Evolutionary conservation across 2,888 invertebrate species (phyloP), one percentile per base, ranked within the genome.

Genomic region (Chelonus formosanus): DNA sequence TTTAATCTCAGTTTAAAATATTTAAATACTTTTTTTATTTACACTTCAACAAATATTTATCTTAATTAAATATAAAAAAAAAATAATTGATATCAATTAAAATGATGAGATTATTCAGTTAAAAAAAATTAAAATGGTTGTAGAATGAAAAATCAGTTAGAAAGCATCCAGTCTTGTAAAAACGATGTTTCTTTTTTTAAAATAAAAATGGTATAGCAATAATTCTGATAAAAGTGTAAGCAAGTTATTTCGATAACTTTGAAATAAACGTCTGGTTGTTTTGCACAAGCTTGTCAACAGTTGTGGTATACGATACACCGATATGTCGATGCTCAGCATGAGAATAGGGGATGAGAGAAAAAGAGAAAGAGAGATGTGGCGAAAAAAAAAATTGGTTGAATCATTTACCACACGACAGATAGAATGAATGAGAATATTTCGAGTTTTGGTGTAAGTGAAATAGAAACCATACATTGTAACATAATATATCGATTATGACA

Each of bases 401-500:
- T 67, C 50, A 50, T 66, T 67, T 53, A 54, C 57, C 52, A 61
- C 47, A 40, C 6, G 60, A 43, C 52, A 48, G 60, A 45, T 57
- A 36, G 36, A 50, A 57, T 67, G 58, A 69, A 69, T 69, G 56
- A 32, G 48, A 48, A 67, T 64, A 61, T 56, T 57, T 63, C 48
- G 56, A 52, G 61, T 67, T 67, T 61, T 36, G 44, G 43, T 50
- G 52, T 48, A 68, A 59, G 64, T 71, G 74, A 76, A 76, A 77
- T 74, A 71, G 67, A 74, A 75, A 76, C 73, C 69, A 71, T 66
- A 69, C 68, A 72, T 59, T 72, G 75, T 75, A 80, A 81, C 40
- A 40, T 81, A 78, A 81, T 80, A 81, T 78, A 80, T 83, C 80
- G 81, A 83, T 80, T 80, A 79, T 74, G 78, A 78, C 69, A 70